Evolutionary conservation across 2,888 invertebrate species (phyloP).

Genomic region (Drosophila stalkeri): DNA sequence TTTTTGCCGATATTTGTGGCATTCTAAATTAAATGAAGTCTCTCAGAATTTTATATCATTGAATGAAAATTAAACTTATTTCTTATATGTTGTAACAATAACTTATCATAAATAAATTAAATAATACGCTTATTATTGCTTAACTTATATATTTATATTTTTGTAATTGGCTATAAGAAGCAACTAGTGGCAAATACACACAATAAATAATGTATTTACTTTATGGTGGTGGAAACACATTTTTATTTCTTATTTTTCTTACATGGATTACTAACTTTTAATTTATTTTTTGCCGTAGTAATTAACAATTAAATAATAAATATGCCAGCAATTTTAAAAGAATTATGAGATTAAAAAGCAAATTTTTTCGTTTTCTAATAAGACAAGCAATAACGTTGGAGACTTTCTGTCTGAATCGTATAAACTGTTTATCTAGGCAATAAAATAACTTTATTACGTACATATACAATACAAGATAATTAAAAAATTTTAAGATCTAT

Average conservation of each 20-base stretch:
- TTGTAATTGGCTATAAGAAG: not conserved
- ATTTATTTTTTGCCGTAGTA: not conserved
- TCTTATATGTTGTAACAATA: not conserved
- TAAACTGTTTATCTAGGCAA: not conserved
- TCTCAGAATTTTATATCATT: not conserved
- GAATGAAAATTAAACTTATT: not conserved
- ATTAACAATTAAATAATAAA: not conserved
- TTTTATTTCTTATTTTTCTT: not conserved
- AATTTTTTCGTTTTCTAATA: not conserved
- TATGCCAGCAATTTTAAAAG: not conserved
- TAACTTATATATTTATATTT: not conserved
- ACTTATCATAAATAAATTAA: not conserved
- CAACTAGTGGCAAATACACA: not conserved
- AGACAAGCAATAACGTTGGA: not conserved
- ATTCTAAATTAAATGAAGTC: not conserved
- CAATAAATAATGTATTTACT: too few relatives aligned
- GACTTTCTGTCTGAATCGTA: not conserved
- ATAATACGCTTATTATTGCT: not conserved
- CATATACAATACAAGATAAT: not conserved
- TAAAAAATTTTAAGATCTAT: not conserved
- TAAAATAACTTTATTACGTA: not conserved
- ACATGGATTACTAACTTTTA: not conserved
- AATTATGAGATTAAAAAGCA: not conserved
- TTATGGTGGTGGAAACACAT: not conserved
- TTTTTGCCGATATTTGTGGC: constrained; percentile 12